phyloP scores from a whole-genome alignment of 2,113 vertebrate species.

The Mastomys natalensis region DNA sequence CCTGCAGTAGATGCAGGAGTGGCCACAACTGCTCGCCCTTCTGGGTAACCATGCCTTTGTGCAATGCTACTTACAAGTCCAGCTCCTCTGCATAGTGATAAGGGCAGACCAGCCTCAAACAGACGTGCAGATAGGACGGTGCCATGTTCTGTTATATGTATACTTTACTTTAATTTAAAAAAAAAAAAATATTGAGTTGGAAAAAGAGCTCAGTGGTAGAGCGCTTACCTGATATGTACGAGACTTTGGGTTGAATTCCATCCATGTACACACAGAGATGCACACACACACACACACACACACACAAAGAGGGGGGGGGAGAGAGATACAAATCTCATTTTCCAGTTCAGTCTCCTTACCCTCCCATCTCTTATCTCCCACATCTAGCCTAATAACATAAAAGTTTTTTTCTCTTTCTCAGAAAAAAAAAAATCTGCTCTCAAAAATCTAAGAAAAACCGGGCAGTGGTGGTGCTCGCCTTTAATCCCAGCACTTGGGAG shows the following conservation, averaged over 20 bases:
- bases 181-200: neutral
- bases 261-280: neutral
- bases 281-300: neutral
- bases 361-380: neutral
- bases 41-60: neutral
- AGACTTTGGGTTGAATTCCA: neutral
- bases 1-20: neutral
- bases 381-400: neutral
- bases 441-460: no score
- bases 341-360: neutral
- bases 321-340: neutral
- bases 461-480: no score
- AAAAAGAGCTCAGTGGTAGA: neutral
- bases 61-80: neutral
- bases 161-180: neutral
- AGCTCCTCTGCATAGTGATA: neutral
- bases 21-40: neutral
- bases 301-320: no score
- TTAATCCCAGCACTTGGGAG: no score
- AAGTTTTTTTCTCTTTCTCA: constrained; percentile 26
- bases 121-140: neutral
- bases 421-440: neutral
- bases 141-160: neutral
- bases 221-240: neutral
- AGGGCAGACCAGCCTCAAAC: neutral